Percentiles rank a stretch among this genome's conserved stretches.
Evolutionary conservation across 2,888 invertebrate species (phyloP).

Genomic region (Hydrotaea cyrtoneurina): DNA sequence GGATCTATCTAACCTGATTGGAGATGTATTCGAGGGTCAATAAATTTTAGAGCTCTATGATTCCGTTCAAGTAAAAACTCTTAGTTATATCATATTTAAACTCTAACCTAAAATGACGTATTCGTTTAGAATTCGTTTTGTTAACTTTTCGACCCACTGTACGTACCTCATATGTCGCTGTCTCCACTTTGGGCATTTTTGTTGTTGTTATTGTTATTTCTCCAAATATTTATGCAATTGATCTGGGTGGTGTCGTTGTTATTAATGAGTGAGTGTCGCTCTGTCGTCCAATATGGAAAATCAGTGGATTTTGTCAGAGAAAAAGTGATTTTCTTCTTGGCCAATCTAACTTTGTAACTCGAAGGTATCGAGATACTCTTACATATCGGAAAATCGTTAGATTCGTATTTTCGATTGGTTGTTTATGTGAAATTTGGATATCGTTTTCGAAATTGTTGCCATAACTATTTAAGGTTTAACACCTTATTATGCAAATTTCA

Average conservation of each 20-base stretch:
- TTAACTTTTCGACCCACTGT: neutral
- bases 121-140: too few relatives aligned
- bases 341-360: neutral
- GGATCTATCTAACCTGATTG: too few relatives aligned
- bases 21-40: too few relatives aligned
- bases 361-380: neutral
- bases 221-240: constrained; percentile 27
- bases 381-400: neutral
- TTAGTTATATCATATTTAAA: too few relatives aligned
- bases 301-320: constrained; percentile 20
- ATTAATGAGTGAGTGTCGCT: constrained; percentile 12
- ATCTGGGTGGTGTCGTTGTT: constrained; percentile 1
- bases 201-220: constrained; percentile 1
- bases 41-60: too few relatives aligned
- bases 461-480: constrained; percentile 51
- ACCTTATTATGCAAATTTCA: constrained; percentile 65
- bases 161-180: too few relatives aligned
- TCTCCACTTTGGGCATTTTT: neutral
- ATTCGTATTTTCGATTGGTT: neutral
- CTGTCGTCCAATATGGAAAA: neutral
- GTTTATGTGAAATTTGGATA: neutral
- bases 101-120: too few relatives aligned
- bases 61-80: too few relatives aligned
- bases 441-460: neutral
- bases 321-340: constrained; percentile 22